phyloP scores from a whole-genome alignment of 2,797 vertebrate species.

The Anniella stebbinsi region DNA sequence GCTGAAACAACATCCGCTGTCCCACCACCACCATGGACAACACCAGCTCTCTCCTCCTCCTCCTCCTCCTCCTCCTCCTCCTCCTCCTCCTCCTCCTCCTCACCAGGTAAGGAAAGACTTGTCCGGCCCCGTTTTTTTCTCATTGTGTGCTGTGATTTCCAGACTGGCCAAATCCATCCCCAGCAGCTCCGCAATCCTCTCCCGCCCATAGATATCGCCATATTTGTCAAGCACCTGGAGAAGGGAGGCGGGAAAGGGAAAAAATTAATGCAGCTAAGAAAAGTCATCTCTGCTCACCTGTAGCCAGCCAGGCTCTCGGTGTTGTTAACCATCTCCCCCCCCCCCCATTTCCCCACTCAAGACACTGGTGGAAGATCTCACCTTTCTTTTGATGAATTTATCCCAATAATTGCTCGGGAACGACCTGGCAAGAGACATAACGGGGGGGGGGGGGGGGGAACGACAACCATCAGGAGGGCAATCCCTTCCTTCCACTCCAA shows the following conservation, averaged over 20 bases:
- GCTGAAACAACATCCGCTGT: background rate
- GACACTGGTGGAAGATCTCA: constrained; percentile 62
- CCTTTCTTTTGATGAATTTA: constrained; percentile 98
- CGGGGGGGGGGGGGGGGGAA: background rate
- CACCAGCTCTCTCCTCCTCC: no score
- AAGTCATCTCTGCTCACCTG: background rate
- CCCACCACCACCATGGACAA: constrained; percentile 5
- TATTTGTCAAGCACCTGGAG: constrained; percentile 93
- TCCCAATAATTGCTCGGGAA: constrained; percentile 99
- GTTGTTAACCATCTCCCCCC: background rate
- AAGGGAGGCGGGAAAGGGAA: background rate
- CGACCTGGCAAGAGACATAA: constrained; percentile 75
- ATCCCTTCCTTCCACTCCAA: no score
- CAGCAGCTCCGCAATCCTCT: constrained; percentile 92
- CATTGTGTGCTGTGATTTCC: constrained; percentile 90
- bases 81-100: constrained; percentile 41
- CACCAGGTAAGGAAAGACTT: constrained; percentile 90
- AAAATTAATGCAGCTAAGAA: background rate
- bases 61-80: no score
- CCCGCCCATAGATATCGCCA: constrained; percentile 94
- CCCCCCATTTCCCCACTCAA: background rate
- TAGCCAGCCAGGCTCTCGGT: background rate
- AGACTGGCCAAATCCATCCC: constrained; percentile 93
- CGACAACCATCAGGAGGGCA: background rate
- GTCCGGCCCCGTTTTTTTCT: constrained; percentile 85